phyloP scores from a whole-genome alignment of 2,113 vertebrate species.

The Bufo bufo region DNA sequence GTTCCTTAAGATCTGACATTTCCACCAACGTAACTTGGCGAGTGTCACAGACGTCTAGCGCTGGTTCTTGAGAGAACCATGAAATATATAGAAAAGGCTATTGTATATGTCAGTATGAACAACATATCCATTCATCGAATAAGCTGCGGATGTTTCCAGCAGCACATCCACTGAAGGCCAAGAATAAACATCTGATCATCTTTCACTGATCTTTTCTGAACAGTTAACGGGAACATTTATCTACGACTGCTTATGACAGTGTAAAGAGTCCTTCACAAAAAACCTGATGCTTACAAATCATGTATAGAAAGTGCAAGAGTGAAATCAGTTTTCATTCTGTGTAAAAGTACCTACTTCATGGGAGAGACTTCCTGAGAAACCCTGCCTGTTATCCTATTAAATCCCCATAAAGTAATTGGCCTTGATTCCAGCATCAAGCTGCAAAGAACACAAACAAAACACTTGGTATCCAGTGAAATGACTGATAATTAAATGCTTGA shows the following conservation, averaged over 20 bases:
- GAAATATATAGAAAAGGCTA: too few species aligned
- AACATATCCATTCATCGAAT: too few species aligned
- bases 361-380: neutral
- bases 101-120: too few species aligned
- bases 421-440: neutral
- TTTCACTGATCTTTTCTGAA: too few species aligned
- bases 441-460: neutral
- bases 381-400: neutral
- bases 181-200: too few species aligned
- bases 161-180: too few species aligned
- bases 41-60: too few species aligned
- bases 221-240: too few species aligned
- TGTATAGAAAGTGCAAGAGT: neutral
- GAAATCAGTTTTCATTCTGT: neutral
- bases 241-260: neutral
- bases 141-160: too few species aligned
- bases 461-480: conserved; percentile 10
- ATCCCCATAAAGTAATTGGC: neutral
- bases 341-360: neutral
- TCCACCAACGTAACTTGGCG: too few species aligned
- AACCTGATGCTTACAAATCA: neutral
- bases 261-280: neutral
- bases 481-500: conserved; percentile 12
- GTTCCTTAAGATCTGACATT: too few species aligned
- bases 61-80: too few species aligned